Percentiles rank a stretch among this genome's conserved stretches.
Evolutionary conservation across 2,113 vertebrate species (phyloP).

Genomic region (Thalassarche chlororhynchos): DNA sequence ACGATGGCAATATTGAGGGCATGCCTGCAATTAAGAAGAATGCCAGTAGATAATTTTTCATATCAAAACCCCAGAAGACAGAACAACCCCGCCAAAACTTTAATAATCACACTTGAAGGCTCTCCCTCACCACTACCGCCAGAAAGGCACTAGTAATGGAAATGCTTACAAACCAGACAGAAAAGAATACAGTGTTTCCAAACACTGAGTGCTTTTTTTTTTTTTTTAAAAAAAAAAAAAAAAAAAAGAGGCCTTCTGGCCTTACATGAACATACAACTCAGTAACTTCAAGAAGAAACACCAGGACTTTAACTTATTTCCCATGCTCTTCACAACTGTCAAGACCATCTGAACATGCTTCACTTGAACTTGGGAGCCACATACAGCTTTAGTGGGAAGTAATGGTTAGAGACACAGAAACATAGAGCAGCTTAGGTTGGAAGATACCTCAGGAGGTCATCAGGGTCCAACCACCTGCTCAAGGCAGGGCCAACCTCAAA

Average conservation of each 20-base stretch:
- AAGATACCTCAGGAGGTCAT: not conserved
- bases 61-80: not conserved
- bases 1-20: fast-evolving
- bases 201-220: not conserved
- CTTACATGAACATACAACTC: not conserved
- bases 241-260: not conserved
- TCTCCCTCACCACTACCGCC: not conserved
- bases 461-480: not conserved
- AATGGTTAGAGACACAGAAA: not conserved
- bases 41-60: not conserved
- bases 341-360: not conserved
- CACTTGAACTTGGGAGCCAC: not conserved
- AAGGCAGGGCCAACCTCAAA: not conserved
- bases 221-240: not conserved
- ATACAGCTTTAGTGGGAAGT: not conserved
- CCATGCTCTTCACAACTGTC: not conserved
- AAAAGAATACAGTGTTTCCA: not conserved
- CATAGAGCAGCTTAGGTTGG: not conserved
- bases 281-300: not conserved
- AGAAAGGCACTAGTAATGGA: not conserved
- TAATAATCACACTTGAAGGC: not conserved
- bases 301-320: not conserved
- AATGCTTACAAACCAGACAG: not conserved
- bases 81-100: not conserved
- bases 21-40: not conserved